Base-by-base conservation (phyloP, 1,140 invertebrate genomes). In the Pogonus chalceus region DNA sequence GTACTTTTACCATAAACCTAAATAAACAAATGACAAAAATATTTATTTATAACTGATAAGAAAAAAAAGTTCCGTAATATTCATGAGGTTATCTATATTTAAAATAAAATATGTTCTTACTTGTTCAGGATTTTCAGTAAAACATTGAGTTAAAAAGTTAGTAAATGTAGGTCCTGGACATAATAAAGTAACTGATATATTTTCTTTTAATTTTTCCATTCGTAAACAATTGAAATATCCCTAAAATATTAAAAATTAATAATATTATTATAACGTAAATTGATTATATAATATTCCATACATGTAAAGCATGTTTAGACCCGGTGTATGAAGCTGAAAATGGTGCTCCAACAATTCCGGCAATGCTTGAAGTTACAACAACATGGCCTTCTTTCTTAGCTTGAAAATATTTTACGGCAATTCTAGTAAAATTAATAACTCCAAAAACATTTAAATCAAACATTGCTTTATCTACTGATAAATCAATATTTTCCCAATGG, bases 401-500 rank as follows among this genome's bases (percentile, higher is more conserved):
- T 1, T 80, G 63, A 61, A 88, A 90, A 67, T 88, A 76, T 23
- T 76, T 77, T 1, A 88, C 65, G 1, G 79, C 85, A 48, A 85
- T 62, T 48, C 84, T 77, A 52, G 81, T 80, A 18, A 95, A 72
- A 56, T 84, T 80, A 0, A 95, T 60, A 2, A 82, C 69, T 0
- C 83, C 79, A 56, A 94, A 87, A 0, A 92, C 88, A 69, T 93
- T 91, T 31, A 92, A 62, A 20, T 92, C 81, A 63, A 93, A 89
- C 57, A 92, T 70, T 53, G 87, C 79, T 52, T 76, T 76, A 65
- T 95, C 89, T 0, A 93, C 88, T 49, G 74, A 63, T 0, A 90
- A 46, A 1, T 88, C 79, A 55, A 88, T 90, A 1, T 86, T 74
- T 55, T 85, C 81, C 83, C 87, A 92, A 22, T 65, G 56, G 1